These are phyloP conservation scores for Tragelaphus scriptus DNA, from an alignment of 2,113 vertebrate genomes.

Conservation along the genomic window DNA sequence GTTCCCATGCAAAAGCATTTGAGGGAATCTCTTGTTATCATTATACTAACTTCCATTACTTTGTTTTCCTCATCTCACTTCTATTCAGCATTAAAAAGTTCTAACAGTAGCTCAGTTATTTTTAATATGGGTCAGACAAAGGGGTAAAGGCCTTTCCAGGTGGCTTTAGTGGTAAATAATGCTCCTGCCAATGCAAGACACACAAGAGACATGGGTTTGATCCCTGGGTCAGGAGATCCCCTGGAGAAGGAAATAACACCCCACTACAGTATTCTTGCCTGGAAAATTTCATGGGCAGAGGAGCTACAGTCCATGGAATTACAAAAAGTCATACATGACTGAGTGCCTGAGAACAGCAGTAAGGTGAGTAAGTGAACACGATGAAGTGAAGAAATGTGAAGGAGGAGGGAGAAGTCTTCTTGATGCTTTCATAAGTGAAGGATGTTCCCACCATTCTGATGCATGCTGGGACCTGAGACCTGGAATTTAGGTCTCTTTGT, in stretches of 20 bases:
- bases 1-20: not conserved
- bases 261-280: not conserved
- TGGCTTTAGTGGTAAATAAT: not conserved
- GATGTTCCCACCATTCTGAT: not conserved
- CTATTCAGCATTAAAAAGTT: not conserved
- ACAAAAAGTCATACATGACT: not conserved
- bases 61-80: not conserved
- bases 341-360: not conserved
- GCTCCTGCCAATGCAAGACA: not conserved
- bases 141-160: not conserved
- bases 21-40: not conserved
- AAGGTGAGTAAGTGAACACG: fast-evolving
- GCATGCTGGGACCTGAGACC: not conserved
- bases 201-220: not conserved
- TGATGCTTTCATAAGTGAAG: not conserved
- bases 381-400: not conserved
- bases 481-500: not conserved
- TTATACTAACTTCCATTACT: not conserved
- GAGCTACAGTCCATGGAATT: not conserved
- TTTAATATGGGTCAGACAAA: not conserved
- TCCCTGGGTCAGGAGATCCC: not conserved
- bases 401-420: not conserved
- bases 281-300: not conserved
- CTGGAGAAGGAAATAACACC: not conserved
- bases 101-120: not conserved